Conservation (phyloP, 1,140 invertebrate genomes). For the Bombus consobrinus region DNA sequence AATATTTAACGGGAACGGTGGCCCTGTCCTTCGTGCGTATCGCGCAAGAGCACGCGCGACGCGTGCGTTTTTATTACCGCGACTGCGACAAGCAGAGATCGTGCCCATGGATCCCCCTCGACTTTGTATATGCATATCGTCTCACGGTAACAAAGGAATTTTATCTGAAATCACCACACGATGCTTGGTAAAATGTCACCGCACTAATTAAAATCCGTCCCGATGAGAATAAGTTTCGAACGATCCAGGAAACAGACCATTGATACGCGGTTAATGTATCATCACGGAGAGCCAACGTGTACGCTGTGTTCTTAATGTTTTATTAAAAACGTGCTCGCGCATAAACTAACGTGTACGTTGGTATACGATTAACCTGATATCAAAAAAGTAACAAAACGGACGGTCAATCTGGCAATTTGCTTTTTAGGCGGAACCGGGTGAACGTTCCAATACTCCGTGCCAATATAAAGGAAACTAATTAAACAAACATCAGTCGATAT, state of each 20-base stretch:
- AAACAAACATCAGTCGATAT: background rate
- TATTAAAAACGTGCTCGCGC: background rate
- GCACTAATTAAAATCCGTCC: constrained; percentile 2
- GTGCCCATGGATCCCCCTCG: background rate
- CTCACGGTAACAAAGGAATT: constrained; percentile 13
- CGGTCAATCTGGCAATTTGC: background rate
- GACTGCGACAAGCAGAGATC: constrained; percentile 18
- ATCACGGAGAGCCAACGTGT: background rate
- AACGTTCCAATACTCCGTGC: background rate
- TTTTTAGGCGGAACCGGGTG: background rate
- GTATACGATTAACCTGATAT: background rate
- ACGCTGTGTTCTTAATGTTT: background rate
- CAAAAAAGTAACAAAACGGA: background rate
- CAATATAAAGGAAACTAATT: constrained; percentile 3
- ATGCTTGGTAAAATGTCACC: background rate
- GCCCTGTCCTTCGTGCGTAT: constrained; percentile 41
- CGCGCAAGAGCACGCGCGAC: constrained; percentile 22
- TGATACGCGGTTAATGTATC: background rate
- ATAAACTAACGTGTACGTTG: background rate
- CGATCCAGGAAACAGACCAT: background rate
- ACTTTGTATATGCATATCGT: background rate
- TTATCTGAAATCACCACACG: background rate
- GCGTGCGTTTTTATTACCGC: constrained; percentile 47
- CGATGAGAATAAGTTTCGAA: background rate
- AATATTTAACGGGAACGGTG: constrained; percentile 62